Evolutionary conservation across 2,113 vertebrate species (phyloP).

Genomic region (Muntiacus muntjak): DNA sequence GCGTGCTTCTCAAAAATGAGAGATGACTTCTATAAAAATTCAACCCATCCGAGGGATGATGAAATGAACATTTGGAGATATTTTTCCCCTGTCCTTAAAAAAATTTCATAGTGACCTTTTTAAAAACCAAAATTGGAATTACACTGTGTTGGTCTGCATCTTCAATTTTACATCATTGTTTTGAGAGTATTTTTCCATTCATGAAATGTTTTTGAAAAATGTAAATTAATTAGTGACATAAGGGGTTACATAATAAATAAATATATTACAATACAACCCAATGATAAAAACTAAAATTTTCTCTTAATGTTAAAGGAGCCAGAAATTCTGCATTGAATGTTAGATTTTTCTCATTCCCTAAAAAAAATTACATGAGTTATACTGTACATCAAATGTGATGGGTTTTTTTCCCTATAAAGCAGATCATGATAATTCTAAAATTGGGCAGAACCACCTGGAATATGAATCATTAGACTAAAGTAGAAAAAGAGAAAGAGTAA

Average conservation of each 20-base stretch:
- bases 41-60: neutral
- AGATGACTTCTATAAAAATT: neutral
- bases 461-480: conserved; percentile 38
- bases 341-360: neutral
- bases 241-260: neutral
- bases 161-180: neutral
- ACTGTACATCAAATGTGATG: conserved; percentile 21
- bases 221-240: neutral
- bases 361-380: conserved; percentile 7
- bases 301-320: neutral
- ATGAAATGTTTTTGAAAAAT: neutral
- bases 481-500: conserved; percentile 2
- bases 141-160: neutral
- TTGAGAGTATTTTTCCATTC: neutral
- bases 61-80: neutral
- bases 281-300: neutral
- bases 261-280: neutral
- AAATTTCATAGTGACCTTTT: neutral
- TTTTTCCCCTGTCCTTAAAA: neutral
- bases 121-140: neutral
- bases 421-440: conserved; percentile 47
- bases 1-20: neutral
- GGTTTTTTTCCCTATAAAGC: neutral
- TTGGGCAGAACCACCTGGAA: conserved; percentile 51
- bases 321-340: neutral